Evolutionary conservation across 2,888 invertebrate genomes (phyloP).

Genomic region (Parnassius orleans): DNA sequence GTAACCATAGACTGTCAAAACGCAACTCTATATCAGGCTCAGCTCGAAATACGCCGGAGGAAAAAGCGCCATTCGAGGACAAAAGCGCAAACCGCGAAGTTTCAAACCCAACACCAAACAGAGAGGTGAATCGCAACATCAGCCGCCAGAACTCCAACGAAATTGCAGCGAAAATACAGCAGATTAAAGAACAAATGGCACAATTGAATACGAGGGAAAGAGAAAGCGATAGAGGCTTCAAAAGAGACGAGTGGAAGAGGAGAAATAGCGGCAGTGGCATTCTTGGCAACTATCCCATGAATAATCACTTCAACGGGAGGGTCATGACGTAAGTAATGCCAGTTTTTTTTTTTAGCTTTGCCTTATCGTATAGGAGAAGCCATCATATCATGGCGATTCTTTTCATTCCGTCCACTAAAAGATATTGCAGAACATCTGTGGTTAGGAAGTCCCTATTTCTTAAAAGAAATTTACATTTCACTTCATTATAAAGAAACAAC

Average conservation of each 20-base stretch:
- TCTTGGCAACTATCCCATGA: constrained; percentile 55
- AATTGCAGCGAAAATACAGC: constrained; percentile 59
- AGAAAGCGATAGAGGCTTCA: constrained; percentile 27
- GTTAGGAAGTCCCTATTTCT: too few species aligned
- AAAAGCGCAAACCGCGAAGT: constrained; percentile 16
- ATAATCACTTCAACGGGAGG: constrained; percentile 38
- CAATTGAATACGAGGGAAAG: constrained; percentile 44
- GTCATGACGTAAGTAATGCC: constrained; percentile 45
- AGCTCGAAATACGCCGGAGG: constrained; percentile 46
- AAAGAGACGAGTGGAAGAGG: constrained; percentile 42
- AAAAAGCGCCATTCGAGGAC: constrained; percentile 32
- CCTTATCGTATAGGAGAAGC: too few species aligned
- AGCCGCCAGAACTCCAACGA: constrained; percentile 41
- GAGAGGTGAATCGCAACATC: constrained; percentile 16
- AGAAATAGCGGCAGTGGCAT: constrained; percentile 58
- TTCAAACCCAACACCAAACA: not conserved
- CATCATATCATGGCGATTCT: too few species aligned
- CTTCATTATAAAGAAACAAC: too few species aligned
- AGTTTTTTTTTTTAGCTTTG: not conserved
- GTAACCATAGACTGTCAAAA: constrained; percentile 35
- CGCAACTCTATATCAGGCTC: constrained; percentile 40
- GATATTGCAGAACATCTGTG: too few species aligned
- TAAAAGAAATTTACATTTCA: too few species aligned
- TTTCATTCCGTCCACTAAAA: too few species aligned
- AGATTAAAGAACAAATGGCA: constrained; percentile 63